phyloP scores from a whole-genome alignment of 2,797 vertebrate species.

The Acridotheres tristis region DNA sequence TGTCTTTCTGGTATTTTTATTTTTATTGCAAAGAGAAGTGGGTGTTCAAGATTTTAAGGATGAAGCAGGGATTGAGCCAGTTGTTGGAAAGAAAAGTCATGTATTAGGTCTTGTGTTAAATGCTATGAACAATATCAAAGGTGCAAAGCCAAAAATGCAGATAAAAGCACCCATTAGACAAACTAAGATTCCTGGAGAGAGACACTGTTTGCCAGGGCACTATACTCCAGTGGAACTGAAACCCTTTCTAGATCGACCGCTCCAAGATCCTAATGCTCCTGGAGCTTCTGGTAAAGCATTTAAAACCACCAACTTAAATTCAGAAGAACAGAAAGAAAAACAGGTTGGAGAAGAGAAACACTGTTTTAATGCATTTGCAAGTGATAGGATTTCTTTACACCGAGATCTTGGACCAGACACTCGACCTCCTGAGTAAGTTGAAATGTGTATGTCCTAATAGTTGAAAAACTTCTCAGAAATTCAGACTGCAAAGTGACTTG shows the following conservation, averaged over 20 bases:
- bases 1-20: conserved; percentile 90
- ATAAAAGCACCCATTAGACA: conserved; percentile 90
- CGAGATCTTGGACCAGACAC: conserved; percentile 96
- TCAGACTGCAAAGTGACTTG: not conserved
- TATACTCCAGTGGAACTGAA: conserved; percentile 90
- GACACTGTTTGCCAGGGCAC: conserved; percentile 86
- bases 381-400: conserved; percentile 95
- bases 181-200: conserved; percentile 71
- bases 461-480: conserved; percentile 4
- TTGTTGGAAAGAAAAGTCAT: conserved; percentile 85
- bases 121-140: conserved; percentile 94
- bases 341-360: conserved; percentile 91
- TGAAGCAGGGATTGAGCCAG: conserved; percentile 85
- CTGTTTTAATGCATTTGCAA: conserved; percentile 97
- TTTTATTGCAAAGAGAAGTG: conserved; percentile 97
- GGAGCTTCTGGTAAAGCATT: conserved; percentile 93
- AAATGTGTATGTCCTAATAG: not conserved
- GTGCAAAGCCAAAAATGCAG: conserved; percentile 95
- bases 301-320: conserved; percentile 82
- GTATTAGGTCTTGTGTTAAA: conserved; percentile 91
- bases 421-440: conserved; percentile 95
- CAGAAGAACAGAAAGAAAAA: conserved; percentile 90
- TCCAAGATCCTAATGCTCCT: conserved; percentile 86
- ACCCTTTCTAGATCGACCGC: conserved; percentile 86
- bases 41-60: conserved; percentile 83